phyloP scores from a whole-genome alignment of 1,140 invertebrate genomes.

The Drosophila insularis region DNA sequence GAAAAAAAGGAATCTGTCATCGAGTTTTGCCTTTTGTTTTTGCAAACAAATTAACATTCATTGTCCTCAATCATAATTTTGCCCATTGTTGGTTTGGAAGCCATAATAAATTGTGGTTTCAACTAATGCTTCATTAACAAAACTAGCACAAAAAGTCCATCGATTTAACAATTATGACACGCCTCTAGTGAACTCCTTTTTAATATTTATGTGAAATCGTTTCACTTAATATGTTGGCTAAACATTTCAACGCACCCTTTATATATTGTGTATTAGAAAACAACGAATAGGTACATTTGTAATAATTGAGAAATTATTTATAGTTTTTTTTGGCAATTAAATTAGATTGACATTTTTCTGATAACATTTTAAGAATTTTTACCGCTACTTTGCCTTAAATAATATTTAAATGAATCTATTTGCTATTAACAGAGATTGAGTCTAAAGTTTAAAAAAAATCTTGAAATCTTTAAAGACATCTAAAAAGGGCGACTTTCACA shows the following conservation, averaged over 20 bases:
- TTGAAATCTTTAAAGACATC: no score
- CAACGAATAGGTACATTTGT: background rate
- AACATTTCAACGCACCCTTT: background rate
- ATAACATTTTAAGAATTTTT: background rate
- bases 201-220: no score
- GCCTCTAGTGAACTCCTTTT: no score
- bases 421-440: no score
- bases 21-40: background rate
- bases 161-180: background rate
- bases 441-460: no score
- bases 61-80: background rate
- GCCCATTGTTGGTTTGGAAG: background rate
- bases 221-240: background rate
- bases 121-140: background rate
- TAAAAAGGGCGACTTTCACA: no score
- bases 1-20: no score
- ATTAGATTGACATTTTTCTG: background rate
- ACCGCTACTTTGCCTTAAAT: no score
- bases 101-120: background rate
- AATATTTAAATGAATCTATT: no score
- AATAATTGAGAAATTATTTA: slow-evolving; percentile 1
- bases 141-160: background rate
- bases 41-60: slow-evolving; percentile 4
- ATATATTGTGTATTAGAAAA: background rate
- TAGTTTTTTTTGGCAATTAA: slow-evolving; percentile 1